Percentiles rank a stretch among this genome's conserved stretches.
Evolutionary conservation across 2,888 invertebrate species (phyloP).

Genomic region (Parnassius mnemosyne): DNA sequence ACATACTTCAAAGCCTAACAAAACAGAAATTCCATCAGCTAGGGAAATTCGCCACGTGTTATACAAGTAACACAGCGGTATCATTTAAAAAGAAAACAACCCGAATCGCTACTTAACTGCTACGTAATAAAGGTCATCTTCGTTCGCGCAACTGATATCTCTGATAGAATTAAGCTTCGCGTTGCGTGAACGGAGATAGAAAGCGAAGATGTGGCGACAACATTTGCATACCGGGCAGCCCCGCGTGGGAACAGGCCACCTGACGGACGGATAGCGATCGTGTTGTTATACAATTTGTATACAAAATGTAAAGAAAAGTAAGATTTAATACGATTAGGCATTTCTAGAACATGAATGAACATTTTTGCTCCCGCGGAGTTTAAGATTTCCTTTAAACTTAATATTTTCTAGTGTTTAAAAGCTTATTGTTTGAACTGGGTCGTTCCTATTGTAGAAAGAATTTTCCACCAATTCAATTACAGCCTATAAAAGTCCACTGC

Average conservation of each 20-base stretch:
- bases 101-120: no score
- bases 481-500: no score
- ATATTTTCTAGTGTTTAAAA: no score
- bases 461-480: no score
- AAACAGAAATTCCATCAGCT: slow-evolving; percentile 22
- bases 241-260: slow-evolving; percentile 14
- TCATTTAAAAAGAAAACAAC: neutral
- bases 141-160: no score
- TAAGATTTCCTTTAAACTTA: no score
- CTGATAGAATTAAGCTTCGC: neutral
- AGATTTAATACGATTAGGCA: neutral
- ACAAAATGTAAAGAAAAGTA: neutral
- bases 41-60: slow-evolving; percentile 17
- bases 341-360: no score
- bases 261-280: neutral
- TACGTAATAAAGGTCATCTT: neutral
- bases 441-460: no score
- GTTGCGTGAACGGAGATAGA: neutral
- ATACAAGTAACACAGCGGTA: slow-evolving; percentile 1
- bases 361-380: no score
- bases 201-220: slow-evolving; percentile 19
- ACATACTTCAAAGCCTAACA: slow-evolving; percentile 13
- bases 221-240: slow-evolving; percentile 21
- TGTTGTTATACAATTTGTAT: neutral
- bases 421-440: no score